These are phyloP conservation scores for Lucilia sericata DNA, from an alignment of 1,140 invertebrate genomes.

Conservation along the genomic window DNA sequence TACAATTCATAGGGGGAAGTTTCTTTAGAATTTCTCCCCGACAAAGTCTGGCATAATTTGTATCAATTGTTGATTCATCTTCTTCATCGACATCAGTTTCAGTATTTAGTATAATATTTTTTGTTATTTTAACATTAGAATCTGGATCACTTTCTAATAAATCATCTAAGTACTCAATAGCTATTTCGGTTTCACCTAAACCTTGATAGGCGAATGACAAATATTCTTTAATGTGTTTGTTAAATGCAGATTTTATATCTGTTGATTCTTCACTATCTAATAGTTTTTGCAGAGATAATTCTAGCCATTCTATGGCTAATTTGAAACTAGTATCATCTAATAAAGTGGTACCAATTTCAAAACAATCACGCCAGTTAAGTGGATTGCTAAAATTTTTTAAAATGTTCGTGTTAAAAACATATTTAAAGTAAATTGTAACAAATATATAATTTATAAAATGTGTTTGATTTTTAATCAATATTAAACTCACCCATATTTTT, in stretches of 20 bases:
- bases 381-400: slow-evolving; percentile 27
- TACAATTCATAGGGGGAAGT: slow-evolving; percentile 74
- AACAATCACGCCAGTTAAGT: slow-evolving; percentile 55
- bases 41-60: slow-evolving; percentile 56
- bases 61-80: not conserved
- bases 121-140: slow-evolving; percentile 40
- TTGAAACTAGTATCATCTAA: slow-evolving; percentile 51
- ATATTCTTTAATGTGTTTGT: slow-evolving; percentile 51
- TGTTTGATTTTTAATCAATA: no score
- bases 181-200: slow-evolving; percentile 50
- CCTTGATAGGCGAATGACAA: slow-evolving; percentile 53
- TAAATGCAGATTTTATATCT: not conserved
- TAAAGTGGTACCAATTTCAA: slow-evolving; percentile 56
- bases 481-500: slow-evolving; percentile 39
- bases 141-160: slow-evolving; percentile 44
- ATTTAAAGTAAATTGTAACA: no score
- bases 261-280: not conserved
- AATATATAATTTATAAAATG: no score
- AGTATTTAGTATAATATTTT: not conserved
- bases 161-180: slow-evolving; percentile 41
- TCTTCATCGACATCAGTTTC: not conserved
- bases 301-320: slow-evolving; percentile 53
- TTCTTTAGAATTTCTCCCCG: slow-evolving; percentile 50
- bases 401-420: no score
- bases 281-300: slow-evolving; percentile 40